Conservation (phyloP, 2,888 invertebrate species). For the Drosophila algonquin region DNA sequence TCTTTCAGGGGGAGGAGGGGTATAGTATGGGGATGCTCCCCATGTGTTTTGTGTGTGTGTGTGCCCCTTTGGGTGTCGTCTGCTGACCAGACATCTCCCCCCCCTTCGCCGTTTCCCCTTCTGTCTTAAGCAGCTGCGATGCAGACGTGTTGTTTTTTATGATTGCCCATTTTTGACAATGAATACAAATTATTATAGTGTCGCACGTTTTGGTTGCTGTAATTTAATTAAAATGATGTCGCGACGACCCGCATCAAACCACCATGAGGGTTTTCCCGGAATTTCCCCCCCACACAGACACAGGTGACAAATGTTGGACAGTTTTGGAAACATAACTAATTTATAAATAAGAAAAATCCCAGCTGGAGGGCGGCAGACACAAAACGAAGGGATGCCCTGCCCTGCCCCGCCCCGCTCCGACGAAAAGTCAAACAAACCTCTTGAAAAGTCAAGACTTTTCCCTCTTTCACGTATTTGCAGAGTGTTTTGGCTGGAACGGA, state of each 20-base stretch:
- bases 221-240: constrained; percentile 80
- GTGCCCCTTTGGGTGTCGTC: constrained; percentile 7
- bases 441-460: constrained; percentile 55
- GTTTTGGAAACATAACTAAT: constrained; percentile 39
- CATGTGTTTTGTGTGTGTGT: constrained; percentile 13
- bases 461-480: constrained; percentile 64
- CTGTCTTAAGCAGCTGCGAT: constrained; percentile 32
- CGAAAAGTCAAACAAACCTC: constrained; percentile 64
- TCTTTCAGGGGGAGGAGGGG: constrained; percentile 17
- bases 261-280: constrained; percentile 77
- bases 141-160: constrained; percentile 78
- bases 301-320: constrained; percentile 31
- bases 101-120: constrained; percentile 2
- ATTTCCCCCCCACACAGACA: constrained; percentile 63
- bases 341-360: constrained; percentile 49
- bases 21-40: background rate
- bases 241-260: constrained; percentile 67
- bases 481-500: constrained; percentile 41
- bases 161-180: constrained; percentile 75
- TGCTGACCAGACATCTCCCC: constrained; percentile 12
- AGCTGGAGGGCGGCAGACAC: constrained; percentile 50
- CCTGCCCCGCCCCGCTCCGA: background rate
- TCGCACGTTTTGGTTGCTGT: constrained; percentile 75
- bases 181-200: constrained; percentile 76
- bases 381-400: constrained; percentile 40